Evolutionary conservation across 2,888 invertebrate species (phyloP), one percentile per base, ranked within the genome.

Genomic region (Limulus polyphemus): DNA sequence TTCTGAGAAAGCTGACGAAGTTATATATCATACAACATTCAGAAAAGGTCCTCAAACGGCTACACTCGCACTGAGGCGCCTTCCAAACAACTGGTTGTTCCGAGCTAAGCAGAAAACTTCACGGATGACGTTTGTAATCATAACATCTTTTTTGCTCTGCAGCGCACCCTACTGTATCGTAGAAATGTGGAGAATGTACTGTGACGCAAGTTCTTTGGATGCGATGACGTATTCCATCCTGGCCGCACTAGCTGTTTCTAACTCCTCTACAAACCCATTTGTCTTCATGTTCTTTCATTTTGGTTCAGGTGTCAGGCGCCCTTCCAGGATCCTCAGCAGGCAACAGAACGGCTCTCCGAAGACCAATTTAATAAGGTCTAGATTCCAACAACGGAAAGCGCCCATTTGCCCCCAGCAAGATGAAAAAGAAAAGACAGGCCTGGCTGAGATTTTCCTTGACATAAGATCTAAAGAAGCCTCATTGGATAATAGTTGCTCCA

Each of bases 71-170:
- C 7, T 32, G 32, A 32, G 32, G 0, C 32, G 32, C 32, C 7
- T 32, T 32, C 32, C 62, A 69, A 47, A 54, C 54, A 54, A 16
- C 4, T 54, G 11, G 11, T 69, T 76, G 16, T 73, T 74, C 46
- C 73, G 70, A 61, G 76, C 76, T n/a, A 76, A 75, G 67, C 70
- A 73, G 46, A 76, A 76, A 64, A 76, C 75, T 10, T 66, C 76
- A 47, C 75, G 73, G 67, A 76, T 76, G 75, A 75, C 75, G 7
- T 66, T 75, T 51, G 75, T 76, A 10, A 75, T 76, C 32, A 73
- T 74, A 10, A 56, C 69, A 2, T 70, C 71, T 46, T 76, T 73
- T 67, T 70, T 74, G 57, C 56, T 75, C 17, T 75, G 74, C 69
- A 71, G 73, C 10, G 63, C 72, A 60, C 75, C 75, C 47, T 75